Evolutionary conservation across 1,140 invertebrate species (phyloP), one percentile per base, ranked within the genome.

Genomic region (Ips typographus): DNA sequence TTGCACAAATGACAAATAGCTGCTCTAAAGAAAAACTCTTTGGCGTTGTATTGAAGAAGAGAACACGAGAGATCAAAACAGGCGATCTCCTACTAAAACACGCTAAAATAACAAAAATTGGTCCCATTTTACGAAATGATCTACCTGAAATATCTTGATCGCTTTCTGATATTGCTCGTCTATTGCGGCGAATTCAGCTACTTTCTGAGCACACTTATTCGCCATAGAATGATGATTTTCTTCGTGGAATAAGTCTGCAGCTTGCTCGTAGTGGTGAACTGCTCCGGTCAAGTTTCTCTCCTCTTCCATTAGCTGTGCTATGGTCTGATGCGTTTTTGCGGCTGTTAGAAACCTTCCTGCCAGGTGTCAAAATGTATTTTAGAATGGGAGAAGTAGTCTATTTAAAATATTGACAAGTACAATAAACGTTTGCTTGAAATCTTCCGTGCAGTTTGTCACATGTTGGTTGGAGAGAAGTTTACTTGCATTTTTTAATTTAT

Each of bases 11-110:
- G 94, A 77, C 94, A 96, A 1, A 98, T 82, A 2, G 93, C 91
- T 8, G 97, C 96, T 57, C 93, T 88, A 83, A 99, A 98, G 82
- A 98, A 98, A 81, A 98, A 95, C 81, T 98, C 96, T 81, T 98
- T 99, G 2, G 95, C 96, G 80, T 94, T 94, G 82, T 98, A 99
- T 81, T 99, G 98, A 59, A 99, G 83, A 71, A 99, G 83, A 49
- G 94, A 91, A 83, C 92, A 98, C 79, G 98, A 95, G 73, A 99
- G 86, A 38, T 95, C 94, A 40, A 91, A 90, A 60, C 89, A 87
- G 51, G 94, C 97, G 67, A 99, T 92, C 85, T 96, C 89, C 85
- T 98, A 96, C 82, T 98, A 99, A 74, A 98, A 96, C 78, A 38
- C 1, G 2, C 3, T 22, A 55, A 55, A 55, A 22, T 8, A 6